These are phyloP conservation scores for Palythoa grandis DNA, from an alignment of 92 coral and sea anemone species.

Conservation along the genomic window DNA sequence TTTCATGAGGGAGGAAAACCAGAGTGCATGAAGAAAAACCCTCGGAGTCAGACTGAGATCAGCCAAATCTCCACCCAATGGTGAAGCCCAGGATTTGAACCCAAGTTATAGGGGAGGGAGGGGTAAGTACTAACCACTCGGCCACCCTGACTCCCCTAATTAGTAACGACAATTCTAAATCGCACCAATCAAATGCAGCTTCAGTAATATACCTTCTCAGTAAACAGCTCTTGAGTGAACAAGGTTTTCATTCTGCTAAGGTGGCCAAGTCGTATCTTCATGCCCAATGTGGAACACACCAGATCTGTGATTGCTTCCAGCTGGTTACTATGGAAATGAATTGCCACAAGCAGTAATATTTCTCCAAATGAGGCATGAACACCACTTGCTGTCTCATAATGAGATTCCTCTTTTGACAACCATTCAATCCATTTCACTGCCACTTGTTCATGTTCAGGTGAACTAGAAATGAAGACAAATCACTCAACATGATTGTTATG, in stretches of 20 bases:
- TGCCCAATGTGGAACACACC: conserved; percentile 88
- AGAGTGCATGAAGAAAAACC: too few relatives aligned
- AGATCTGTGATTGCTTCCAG: conserved; percentile 88
- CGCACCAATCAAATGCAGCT: background rate
- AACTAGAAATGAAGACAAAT: conserved; percentile 42
- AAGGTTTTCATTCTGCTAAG: conserved; percentile 84
- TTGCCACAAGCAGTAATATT: conserved; percentile 83
- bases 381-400: conserved; percentile 91
- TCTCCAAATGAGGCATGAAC: conserved; percentile 97
- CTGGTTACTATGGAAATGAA: conserved; percentile 98
- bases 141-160: too few relatives aligned
- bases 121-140: too few relatives aligned
- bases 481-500: background rate
- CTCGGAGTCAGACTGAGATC: too few relatives aligned
- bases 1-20: too few relatives aligned
- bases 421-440: conserved; percentile 86
- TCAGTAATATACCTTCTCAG: conserved; percentile 78
- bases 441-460: conserved; percentile 86
- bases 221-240: conserved; percentile 93
- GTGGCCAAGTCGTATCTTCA: conserved; percentile 84
- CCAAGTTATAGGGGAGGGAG: too few relatives aligned
- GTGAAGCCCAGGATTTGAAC: too few relatives aligned
- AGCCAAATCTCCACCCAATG: too few relatives aligned
- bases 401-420: conserved; percentile 88
- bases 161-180: too few relatives aligned